Evolutionary conservation across 1,140 invertebrate species (phyloP).

Genomic region (Euura saliciscinereae): DNA sequence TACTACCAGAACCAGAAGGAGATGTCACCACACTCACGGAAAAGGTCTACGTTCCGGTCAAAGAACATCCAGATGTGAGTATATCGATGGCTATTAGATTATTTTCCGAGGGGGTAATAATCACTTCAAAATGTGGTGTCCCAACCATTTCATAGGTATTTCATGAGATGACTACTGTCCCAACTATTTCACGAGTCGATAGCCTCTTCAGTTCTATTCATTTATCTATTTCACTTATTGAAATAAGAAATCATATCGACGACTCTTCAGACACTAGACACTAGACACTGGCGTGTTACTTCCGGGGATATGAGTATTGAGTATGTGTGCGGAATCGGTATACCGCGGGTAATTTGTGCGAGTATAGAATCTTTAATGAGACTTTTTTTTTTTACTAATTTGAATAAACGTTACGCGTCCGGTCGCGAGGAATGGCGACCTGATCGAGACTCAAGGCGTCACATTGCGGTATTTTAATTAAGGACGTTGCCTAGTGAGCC

Average conservation of each 20-base stretch:
- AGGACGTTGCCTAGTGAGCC: too few relatives aligned
- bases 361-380: neutral
- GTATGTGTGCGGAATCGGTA: neutral
- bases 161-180: too few relatives aligned
- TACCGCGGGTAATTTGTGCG: neutral
- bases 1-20: slow-evolving; percentile 92
- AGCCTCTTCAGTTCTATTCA: neutral
- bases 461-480: too few relatives aligned
- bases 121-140: neutral
- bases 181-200: too few relatives aligned
- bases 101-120: slow-evolving; percentile 9
- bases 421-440: neutral
- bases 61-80: slow-evolving; percentile 99
- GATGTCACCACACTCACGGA: slow-evolving; percentile 91
- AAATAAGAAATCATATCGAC: neutral
- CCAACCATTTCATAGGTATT: neutral
- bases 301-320: neutral
- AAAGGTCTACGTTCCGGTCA: slow-evolving; percentile 99
- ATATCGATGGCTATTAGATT: neutral
- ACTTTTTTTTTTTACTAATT: neutral
- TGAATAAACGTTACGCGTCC: neutral
- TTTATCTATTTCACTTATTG: slow-evolving; percentile 23
- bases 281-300: neutral
- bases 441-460: neutral
- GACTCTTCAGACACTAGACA: neutral